Evolutionary conservation across 2,888 invertebrate species (phyloP).

Genomic region (Callyntrura sp.): DNA sequence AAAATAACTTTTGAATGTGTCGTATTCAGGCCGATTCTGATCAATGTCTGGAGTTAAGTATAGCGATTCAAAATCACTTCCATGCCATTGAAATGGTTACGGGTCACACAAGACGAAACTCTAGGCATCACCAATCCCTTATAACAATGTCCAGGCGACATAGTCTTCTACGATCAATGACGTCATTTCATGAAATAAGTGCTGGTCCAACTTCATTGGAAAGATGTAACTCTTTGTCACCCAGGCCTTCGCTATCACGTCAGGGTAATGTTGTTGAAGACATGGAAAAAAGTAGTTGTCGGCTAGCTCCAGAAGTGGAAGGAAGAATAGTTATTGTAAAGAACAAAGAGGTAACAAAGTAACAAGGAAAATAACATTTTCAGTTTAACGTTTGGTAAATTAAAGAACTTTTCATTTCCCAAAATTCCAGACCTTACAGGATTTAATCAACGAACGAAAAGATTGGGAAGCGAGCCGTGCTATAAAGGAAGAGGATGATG

Average conservation of each 20-base stretch:
- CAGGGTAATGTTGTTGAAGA: slow-evolving; percentile 91
- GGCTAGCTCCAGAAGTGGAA: slow-evolving; percentile 92
- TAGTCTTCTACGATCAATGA: slow-evolving; percentile 82
- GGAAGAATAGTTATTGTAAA: slow-evolving; percentile 92
- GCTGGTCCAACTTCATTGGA: slow-evolving; percentile 78
- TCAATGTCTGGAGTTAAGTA: slow-evolving; percentile 93
- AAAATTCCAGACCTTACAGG: slow-evolving; percentile 80
- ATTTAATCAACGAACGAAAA: slow-evolving; percentile 83
- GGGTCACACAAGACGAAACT: slow-evolving; percentile 89
- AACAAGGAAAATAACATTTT: slow-evolving; percentile 14
- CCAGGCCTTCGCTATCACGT: slow-evolving; percentile 81
- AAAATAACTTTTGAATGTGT: slow-evolving; percentile 88
- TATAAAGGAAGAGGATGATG: slow-evolving; percentile 84
- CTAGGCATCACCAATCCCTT: slow-evolving; percentile 94
- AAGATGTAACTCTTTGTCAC: slow-evolving; percentile 81
- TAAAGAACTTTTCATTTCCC: slow-evolving; percentile 29
- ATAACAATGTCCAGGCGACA: slow-evolving; percentile 92
- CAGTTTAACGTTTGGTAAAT: no score
- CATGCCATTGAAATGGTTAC: slow-evolving; percentile 93
- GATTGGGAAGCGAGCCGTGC: slow-evolving; percentile 83
- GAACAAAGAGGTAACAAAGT: slow-evolving; percentile 90
- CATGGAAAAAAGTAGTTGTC: slow-evolving; percentile 92
- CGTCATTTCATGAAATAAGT: slow-evolving; percentile 80
- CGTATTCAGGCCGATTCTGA: slow-evolving; percentile 93
- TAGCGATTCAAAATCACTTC: slow-evolving; percentile 96